Evolutionary conservation across 2,888 invertebrate species (phyloP), one percentile per base, ranked within the genome.

Genomic region (Xestia ashworthii): DNA sequence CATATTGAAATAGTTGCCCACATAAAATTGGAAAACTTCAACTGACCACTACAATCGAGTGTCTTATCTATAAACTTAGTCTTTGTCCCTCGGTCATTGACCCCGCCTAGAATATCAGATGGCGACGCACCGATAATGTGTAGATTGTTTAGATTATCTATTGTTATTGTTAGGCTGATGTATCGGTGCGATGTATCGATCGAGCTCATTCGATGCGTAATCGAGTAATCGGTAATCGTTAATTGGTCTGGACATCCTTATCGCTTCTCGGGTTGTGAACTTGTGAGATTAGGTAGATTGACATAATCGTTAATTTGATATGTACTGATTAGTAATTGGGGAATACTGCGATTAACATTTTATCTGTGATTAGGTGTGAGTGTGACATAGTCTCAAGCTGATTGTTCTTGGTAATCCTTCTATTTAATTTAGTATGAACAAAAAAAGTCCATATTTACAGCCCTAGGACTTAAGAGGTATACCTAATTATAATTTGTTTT

Each of bases 121-220:
- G 86, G 84, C 78, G 71, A 78, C 71, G 76, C 81, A 58, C 74
- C 84, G 87, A 85, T 87, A 81, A 79, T 80, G 78, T 79, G 79
- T 80, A 83, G 83, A 88, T 87, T 87, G 87, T 85, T 82, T 87
- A 78, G 84, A 89, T 89, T 79, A 86, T 86, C 84, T 86, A 84
- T 89, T 86, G 82, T 87, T 87, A 77, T 81, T 74, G 74, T 77
- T 74, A 60, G 74, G 74, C 62, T 79, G 76, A 80, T 78, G 72
- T 74, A 74, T 85, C 46, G 76, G 78, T 62, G 50, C 66, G 76
- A 76, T 78, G 72, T 74, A 75, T 84, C 67, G 77, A 76, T 62
- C 77, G 76, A 58, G 71, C 62, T 76, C 74, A 65, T 76, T 78
- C 68, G 65, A 62, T 73, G 72, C 66, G 55, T 71, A 75, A 77